Evolutionary conservation across 2,113 vertebrate genomes (phyloP).

Genomic region (Pachyramphus minor): DNA sequence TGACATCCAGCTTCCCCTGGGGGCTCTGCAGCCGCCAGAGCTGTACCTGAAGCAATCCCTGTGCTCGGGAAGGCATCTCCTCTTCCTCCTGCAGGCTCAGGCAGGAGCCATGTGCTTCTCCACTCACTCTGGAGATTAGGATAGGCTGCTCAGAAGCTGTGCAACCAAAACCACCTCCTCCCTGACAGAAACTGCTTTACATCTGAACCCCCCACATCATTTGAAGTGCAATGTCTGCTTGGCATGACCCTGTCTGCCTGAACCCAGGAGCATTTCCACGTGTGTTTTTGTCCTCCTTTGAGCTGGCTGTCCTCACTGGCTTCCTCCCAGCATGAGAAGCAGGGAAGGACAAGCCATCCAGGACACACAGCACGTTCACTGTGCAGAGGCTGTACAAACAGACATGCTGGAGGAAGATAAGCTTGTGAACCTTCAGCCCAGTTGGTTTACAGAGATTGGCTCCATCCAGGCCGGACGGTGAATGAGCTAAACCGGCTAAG

Average conservation of each 20-base stretch:
- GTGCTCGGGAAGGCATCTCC: neutral
- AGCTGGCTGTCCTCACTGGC: neutral
- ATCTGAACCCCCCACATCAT: neutral
- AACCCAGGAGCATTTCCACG: neutral
- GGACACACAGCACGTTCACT: neutral
- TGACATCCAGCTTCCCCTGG: neutral
- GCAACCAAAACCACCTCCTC: neutral
- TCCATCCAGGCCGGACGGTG: neutral
- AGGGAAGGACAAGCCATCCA: neutral
- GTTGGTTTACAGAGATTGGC: neutral
- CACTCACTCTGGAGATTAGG: rapidly evolving
- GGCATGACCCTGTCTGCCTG: neutral
- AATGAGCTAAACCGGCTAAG: constrained; percentile 14
- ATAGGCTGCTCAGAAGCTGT: neutral
- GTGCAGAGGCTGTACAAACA: neutral
- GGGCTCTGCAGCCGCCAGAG: neutral
- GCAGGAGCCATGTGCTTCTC: neutral
- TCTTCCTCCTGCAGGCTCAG: neutral
- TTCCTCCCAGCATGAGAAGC: neutral
- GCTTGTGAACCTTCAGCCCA: neutral
- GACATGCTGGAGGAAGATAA: neutral
- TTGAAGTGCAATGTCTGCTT: neutral
- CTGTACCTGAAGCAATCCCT: neutral
- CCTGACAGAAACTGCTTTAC: neutral
- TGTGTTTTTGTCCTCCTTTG: neutral